Evolutionary conservation across 2,888 invertebrate species (phyloP).

Genomic region (Oligia strigilis): DNA sequence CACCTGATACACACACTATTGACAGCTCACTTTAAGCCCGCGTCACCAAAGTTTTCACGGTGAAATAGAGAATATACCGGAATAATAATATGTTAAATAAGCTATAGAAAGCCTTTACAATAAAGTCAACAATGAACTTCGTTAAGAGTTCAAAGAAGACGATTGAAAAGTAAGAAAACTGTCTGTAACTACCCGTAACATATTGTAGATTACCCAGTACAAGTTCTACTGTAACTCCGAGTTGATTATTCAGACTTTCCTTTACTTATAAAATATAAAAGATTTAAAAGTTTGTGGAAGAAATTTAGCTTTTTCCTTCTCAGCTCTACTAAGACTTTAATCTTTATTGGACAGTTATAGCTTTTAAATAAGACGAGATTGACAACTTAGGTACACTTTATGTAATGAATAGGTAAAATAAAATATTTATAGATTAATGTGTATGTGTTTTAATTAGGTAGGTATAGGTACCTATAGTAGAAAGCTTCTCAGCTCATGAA

Average conservation of each 20-base stretch:
- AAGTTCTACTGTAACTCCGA: constrained; percentile 26
- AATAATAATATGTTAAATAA: too few species aligned
- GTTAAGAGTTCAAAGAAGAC: constrained; percentile 27
- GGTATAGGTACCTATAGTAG: not conserved
- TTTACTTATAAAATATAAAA: constrained; percentile 17
- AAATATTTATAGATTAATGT: not conserved
- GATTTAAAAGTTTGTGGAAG: constrained; percentile 18
- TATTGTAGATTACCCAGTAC: constrained; percentile 39
- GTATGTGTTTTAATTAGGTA: not conserved
- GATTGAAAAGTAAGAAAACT: constrained; percentile 27
- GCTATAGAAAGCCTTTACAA: not conserved
- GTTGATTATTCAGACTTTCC: constrained; percentile 32
- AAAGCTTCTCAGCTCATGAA: constrained; percentile 25
- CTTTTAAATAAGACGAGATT: not conserved
- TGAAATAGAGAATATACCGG: too few species aligned
- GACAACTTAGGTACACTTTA: not conserved
- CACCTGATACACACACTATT: not conserved
- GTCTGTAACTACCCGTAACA: constrained; percentile 42
- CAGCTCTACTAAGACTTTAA: constrained; percentile 3
- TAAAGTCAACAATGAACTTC: constrained; percentile 29
- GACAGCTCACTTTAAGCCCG: not conserved
- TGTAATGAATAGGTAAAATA: not conserved
- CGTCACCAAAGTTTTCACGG: too few species aligned
- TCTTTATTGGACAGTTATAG: constrained; percentile 8
- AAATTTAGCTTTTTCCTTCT: constrained; percentile 7